Evolutionary conservation across 2,113 vertebrate genomes (phyloP).

Genomic region (Perca fluviatilis): DNA sequence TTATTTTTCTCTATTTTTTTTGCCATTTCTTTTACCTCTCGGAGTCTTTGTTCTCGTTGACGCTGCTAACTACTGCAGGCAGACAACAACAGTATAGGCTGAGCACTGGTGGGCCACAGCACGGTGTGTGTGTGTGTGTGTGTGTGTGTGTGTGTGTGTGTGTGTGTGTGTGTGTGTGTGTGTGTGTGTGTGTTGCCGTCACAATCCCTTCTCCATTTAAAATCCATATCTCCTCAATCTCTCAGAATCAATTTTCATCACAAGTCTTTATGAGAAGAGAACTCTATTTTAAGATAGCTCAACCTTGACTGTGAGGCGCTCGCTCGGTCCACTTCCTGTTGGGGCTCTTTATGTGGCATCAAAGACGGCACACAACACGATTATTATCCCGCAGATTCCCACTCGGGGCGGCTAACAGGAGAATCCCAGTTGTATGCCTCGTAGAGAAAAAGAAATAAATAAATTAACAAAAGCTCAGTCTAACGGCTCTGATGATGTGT

Average conservation of each 20-base stretch:
- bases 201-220: conserved; percentile 41
- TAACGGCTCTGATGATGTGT: conserved; percentile 48
- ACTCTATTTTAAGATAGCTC: conserved; percentile 48
- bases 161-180: neutral
- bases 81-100: conserved; percentile 47
- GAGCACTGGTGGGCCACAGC: conserved; percentile 14
- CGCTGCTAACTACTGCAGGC: conserved; percentile 53
- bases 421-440: conserved; percentile 27
- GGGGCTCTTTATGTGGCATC: conserved; percentile 49
- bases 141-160: neutral
- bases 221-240: conserved; percentile 60
- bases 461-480: conserved; percentile 66
- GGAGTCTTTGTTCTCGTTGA: conserved; percentile 47
- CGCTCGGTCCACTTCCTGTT: conserved; percentile 43
- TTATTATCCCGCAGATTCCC: conserved; percentile 22
- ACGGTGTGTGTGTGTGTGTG: neutral
- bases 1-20: conserved; percentile 60
- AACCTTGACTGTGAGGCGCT: conserved; percentile 48
- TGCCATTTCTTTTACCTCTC: conserved; percentile 33
- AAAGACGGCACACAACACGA: conserved; percentile 30
- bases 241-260: conserved; percentile 66
- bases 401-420: conserved; percentile 10
- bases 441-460: conserved; percentile 42
- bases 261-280: conserved; percentile 26
- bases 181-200: neutral